Base-by-base conservation (phyloP, 2,113 vertebrate genomes). In the Myotis lucifugus region DNA sequence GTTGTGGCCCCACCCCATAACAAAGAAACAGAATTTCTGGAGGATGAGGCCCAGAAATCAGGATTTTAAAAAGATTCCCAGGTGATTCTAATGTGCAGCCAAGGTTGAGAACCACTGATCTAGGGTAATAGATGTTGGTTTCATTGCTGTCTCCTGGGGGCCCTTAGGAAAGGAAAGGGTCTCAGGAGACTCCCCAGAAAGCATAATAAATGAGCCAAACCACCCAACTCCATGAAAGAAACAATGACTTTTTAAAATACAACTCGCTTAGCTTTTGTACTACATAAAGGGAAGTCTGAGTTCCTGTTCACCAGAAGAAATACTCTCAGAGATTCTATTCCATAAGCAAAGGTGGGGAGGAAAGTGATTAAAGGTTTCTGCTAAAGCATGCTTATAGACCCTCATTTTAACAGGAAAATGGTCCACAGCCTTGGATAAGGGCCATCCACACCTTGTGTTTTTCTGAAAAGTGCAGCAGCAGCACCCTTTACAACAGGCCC, bases 141-240 rank as follows among this genome's bases (percentile, higher is more conserved):
- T 95, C 90, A 93, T 0, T 88, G 48, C 42, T 86, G 73, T 93
- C 93, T 90, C 95, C 81, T 95, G 88, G 56, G 95, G 32, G 73
- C 90, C 76, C 77, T 95, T 94, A 92, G 86, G 88, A 94, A 93
- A 96, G 81, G 50, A 95, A 97, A 92, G 29, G 42, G 76, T 88
- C 97, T 96, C 92, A 42, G 76, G 93, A 92, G 97, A 95, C 40
- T 90, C 32, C 34, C 29, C 48, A 88, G 83, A 88, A 96, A 96
- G 78, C 50, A 61, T 92, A 66, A 83, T 94, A 97, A 97, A 97
- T 95, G 97, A 95, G 76, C 59, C 74, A 89, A 95, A 88, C 61
- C 34, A 93, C 32, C n/a, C 50, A 93, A 34, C 70, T 90, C 42
- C 17, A 50, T 4, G 23, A 46, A 92, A 96, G 76, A 92, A 95